Evolutionary conservation across 2,888 invertebrate genomes (phyloP).

Genomic region (Ennomos erosarius): DNA sequence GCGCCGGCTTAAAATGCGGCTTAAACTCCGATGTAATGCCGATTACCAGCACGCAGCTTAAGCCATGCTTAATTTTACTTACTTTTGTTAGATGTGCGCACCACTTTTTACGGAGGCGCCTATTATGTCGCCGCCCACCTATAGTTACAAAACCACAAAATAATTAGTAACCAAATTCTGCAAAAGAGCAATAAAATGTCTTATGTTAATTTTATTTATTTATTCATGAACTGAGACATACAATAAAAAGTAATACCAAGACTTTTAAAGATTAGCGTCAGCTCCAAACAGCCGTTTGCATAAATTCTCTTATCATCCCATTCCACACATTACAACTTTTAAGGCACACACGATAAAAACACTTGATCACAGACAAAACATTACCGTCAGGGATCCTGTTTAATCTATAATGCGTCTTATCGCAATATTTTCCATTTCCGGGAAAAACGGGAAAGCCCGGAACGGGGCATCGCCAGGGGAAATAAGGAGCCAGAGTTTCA

Average conservation of each 20-base stretch:
- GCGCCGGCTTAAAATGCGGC: conserved; percentile 78
- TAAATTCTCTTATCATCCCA: conserved; percentile 52
- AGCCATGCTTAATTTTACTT: conserved; percentile 39
- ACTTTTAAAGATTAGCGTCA: conserved; percentile 4
- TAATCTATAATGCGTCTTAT: conserved; percentile 85
- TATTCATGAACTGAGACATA: too few relatives aligned
- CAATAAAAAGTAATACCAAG: conserved; percentile 11
- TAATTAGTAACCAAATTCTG: too few relatives aligned
- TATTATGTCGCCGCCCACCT: too few relatives aligned
- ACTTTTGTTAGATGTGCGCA: conserved; percentile 4
- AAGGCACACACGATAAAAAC: conserved; percentile 62
- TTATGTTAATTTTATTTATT: too few relatives aligned
- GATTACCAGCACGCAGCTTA: conserved; percentile 72
- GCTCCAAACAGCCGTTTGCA: conserved; percentile 57
- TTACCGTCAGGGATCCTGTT: conserved; percentile 76
- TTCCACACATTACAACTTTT: conserved; percentile 66
- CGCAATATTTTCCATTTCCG: conserved; percentile 85
- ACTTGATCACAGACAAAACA: conserved; percentile 71
- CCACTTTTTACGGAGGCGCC: too few relatives aligned
- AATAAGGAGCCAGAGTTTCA: conserved; percentile 84
- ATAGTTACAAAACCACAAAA: too few relatives aligned
- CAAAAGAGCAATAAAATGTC: too few relatives aligned
- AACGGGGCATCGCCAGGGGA: conserved; percentile 78
- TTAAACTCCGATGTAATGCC: conserved; percentile 80
- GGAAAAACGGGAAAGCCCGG: conserved; percentile 71